Base-by-base conservation (phyloP, 2,888 invertebrate genomes). In the Trissolcus brochymenae region DNA sequence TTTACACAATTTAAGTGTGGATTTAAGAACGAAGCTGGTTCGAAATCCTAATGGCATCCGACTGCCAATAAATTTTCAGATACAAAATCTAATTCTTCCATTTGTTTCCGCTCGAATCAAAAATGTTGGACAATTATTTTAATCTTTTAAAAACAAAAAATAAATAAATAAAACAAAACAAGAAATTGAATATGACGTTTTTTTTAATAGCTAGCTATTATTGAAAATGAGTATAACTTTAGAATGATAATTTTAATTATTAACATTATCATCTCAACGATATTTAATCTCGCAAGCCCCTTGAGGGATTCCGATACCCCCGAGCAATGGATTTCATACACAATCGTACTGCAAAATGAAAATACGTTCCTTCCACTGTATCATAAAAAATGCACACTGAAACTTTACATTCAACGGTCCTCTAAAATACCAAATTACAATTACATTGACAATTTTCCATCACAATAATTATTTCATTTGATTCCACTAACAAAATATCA, bases 221-320 rank as follows among this genome's bases (percentile, higher is more conserved):
- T 17, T 53, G 40, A 64, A 57, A 60, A 60, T 35, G 51, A 60
- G 19, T 25, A 55, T 60, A 66, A 73, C 54, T 60, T 74, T 61
- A 35, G 61, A 62, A 14, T 59, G 72, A 65, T 79, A 74, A 82
- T 79, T 82, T 82, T 81, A 80, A 82, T 83, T 81, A 84, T 83
- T 82, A 82, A 83, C 81, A 75, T 82, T 80, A 82, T 82, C 77
- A 83, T 80, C 80, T 80, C 71, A 78, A 76, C 68, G 80, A 81
- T 79, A 78, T 81, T 81, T 82, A 82, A 83, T 84, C 81, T 76
- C 75, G 79, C 81, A 81, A 83, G 82, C 80, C 80, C 80, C 80
- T 82, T 82, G 80, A 77, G 79, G 79, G 79, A 81, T 81, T 76
- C 79, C 76, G 68, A 80, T 82, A 78, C 80, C 82, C 80, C 75